Base-by-base conservation (phyloP, 1,140 invertebrate genomes). In the Bicyclus anynana region DNA sequence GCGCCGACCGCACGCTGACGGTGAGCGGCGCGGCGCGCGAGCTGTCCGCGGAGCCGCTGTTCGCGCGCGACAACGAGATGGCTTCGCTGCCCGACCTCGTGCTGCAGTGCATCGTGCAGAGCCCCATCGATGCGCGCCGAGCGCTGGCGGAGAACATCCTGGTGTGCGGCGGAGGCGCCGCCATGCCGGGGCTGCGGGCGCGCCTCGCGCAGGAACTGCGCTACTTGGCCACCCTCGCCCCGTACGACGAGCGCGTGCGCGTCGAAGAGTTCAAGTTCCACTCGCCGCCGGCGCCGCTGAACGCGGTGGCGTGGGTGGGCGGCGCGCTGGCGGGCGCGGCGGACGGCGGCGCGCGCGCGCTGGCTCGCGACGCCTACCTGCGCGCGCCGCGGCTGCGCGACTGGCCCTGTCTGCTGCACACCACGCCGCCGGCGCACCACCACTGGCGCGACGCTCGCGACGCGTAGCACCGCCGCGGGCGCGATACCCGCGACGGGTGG, bases 301-400 rank as follows among this genome's bases (percentile, higher is more conserved):
- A 73, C 61, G 29, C 47, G 20, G 61, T 53, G 44, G 69, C 78
- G 52, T 81, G 84, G 87, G 55, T 77, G 54, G 72, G 84, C 91
- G 95, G 95, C 51, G 93, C 97, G 12, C 92, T 98, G 60, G 95
- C 95, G 4, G 93, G 94, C 6, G 94, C 96, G 5, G 94, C 95
- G 2, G 96, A 98, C 87, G 91, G 94, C 17, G 89, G 96, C 10
- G 91, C 92, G 46, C 90, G 94, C 37, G 95, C 93, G 3, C 69
- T 97, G 14, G 91, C 92, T 0, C 93, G 94, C 71, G 97, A 98
- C 71, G 86, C 90, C 55, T 97, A 94, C 84, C 77, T 93, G 14
- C 93, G 93, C 70, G 82, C 89, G 51, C 92, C 92, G 26, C 84
- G 91, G 51, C 90, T 97, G 52, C 94, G 94, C 9, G 96, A 97